These are phyloP conservation scores for Orchestes rusci DNA, from an alignment of 2,888 invertebrate species.

Conservation along the genomic window DNA sequence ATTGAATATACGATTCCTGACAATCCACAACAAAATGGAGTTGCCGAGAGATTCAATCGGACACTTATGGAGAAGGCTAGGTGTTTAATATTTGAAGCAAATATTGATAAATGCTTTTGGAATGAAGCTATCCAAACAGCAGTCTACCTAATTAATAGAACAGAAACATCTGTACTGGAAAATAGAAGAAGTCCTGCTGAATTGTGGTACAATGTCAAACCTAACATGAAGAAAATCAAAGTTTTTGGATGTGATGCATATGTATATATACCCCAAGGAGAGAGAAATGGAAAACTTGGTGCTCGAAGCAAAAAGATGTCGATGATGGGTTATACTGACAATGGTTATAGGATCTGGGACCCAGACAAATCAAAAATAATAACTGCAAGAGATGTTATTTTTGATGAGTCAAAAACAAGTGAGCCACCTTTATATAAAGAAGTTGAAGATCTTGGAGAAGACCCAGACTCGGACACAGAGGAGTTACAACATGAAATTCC, in stretches of 20 bases:
- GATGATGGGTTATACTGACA: neutral
- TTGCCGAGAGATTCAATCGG: conserved; percentile 13
- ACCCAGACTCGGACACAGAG: too few species aligned
- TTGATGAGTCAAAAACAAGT: conserved; percentile 5
- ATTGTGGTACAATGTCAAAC: conserved; percentile 6
- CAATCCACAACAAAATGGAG: conserved; percentile 18
- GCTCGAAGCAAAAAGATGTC: conserved; percentile 3
- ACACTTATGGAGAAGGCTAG: conserved; percentile 18
- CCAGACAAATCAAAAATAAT: conserved; percentile 5
- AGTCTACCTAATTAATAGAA: neutral
- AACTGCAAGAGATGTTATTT: conserved; percentile 7
- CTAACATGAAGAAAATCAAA: conserved; percentile 7
- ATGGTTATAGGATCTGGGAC: conserved; percentile 3
- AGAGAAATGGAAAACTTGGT: conserved; percentile 1
- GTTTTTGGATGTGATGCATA: conserved; percentile 7
- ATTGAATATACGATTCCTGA: too few species aligned
- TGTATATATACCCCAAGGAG: conserved; percentile 2
- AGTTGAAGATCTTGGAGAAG: too few species aligned
- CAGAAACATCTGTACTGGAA: neutral
- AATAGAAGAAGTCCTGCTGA: conserved; percentile 5
- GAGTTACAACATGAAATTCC: neutral
- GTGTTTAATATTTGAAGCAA: conserved; percentile 27
- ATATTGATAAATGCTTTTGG: conserved; percentile 28
- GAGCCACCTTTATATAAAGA: too few species aligned
- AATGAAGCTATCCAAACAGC: too few species aligned